A percentile compares a stretch with the other conserved stretches of the same genome.
Evolutionary conservation across 2,113 vertebrate species (phyloP).

Genomic region (Erythrolamprus reginae): DNA sequence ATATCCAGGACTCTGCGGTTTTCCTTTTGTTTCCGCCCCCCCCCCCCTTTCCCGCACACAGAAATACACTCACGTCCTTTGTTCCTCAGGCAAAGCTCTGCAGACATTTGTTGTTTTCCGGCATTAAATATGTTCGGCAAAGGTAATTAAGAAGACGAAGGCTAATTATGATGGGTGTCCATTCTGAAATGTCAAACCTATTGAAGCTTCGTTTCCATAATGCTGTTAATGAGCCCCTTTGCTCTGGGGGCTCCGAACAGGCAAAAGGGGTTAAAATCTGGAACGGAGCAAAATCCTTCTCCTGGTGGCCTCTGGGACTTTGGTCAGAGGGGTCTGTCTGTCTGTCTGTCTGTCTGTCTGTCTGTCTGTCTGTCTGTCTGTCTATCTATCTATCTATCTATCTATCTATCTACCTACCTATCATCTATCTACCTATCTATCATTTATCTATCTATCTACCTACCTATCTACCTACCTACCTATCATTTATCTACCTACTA

Average conservation of each 20-base stretch:
- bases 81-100: slow-evolving; percentile 63
- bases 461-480: too few species aligned
- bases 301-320: slow-evolving; percentile 50
- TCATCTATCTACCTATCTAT: too few species aligned
- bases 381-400: too few species aligned
- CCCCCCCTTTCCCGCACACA: neutral
- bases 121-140: slow-evolving; percentile 62
- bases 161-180: slow-evolving; percentile 73
- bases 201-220: slow-evolving; percentile 61
- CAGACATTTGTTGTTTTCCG: slow-evolving; percentile 63
- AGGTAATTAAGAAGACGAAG: slow-evolving; percentile 71
- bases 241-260: slow-evolving; percentile 47
- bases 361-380: too few species aligned
- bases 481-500: too few species aligned
- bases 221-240: slow-evolving; percentile 64
- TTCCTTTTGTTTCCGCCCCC: neutral
- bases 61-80: slow-evolving; percentile 16
- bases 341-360: too few species aligned
- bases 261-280: slow-evolving; percentile 64
- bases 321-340: slow-evolving; percentile 28
- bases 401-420: too few species aligned
- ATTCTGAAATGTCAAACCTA: slow-evolving; percentile 66
- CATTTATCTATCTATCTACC: too few species aligned
- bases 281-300: slow-evolving; percentile 63
- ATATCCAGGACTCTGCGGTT: neutral